Evolutionary conservation across 2,888 invertebrate species (phyloP), one percentile per base, ranked within the genome.

Genomic region (Copidosoma aretas): DNA sequence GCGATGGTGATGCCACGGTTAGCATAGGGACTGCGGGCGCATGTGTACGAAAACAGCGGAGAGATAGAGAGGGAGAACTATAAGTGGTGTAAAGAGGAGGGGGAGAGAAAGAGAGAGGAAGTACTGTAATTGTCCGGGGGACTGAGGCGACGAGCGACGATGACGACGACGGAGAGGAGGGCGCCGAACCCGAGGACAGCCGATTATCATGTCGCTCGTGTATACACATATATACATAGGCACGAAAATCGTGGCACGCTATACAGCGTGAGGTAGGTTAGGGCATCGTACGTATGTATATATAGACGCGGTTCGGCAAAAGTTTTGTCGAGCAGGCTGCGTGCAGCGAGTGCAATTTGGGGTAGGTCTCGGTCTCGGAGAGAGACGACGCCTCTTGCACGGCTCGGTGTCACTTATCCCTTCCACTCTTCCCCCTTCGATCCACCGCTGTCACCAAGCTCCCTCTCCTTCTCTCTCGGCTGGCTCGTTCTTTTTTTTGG

Each of bases 251-350:
- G n/a, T n/a, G n/a, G 4, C 43, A 32, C 43, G 43, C 14, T 17
- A 17, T 17, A 14, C 41, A 14, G 43, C 43, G 79, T 83, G 81
- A 75, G 82, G 79, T 81, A 82, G 82, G 82, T 83, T 82, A 82
- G 78, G 81, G 77, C 78, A 77, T 77, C 79, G 76, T 77, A 43
- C 32, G n/a, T n/a, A n/a, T n/a, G n/a, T n/a, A n/a, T n/a, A n/a
- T n/a, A n/a, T n/a, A n/a, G n/a, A n/a, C n/a, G n/a, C n/a, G n/a
- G n/a, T n/a, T 39, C 58, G 70, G 79, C 60, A 72, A 76, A 79
- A 78, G 76, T 82, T 78, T 79, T 76, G 81, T 75, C 80, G 5
- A 22, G 17, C 24, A n/a, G n/a, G 12, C 58, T 59, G 24, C 58
- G 53, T 39, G 49, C 53, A 60, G 41, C 60, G 22, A 32, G 46